Evolutionary conservation across 2,797 vertebrate species (phyloP), one percentile per base, ranked within the genome.

Genomic region (Salmo trutta): DNA sequence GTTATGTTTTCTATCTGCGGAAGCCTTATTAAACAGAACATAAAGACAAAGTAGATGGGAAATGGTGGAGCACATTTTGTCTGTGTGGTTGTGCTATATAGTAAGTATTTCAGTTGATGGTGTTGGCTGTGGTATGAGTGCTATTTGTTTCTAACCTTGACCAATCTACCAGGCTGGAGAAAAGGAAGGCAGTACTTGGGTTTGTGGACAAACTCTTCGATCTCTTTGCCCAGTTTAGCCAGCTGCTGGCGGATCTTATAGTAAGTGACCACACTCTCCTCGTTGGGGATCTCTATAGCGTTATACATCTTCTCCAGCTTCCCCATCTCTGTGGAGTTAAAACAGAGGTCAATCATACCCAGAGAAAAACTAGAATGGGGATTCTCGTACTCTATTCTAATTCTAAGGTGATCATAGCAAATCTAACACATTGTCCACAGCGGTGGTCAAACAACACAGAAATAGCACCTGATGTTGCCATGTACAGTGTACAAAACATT

Each of bases 211-310:
- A 97, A 99, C 74, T 98, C 97, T 86, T 98, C 97, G 70, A 99
- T 98, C 82, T 99, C 98, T 93, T 96, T 97, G 21, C 93, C 94
- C 80, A 99, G 90, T 81, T 97, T 98, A 90, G 95, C 96, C 83
- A 99, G 94, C 84, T 99, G 98, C 86, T 99, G 97, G 56, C 97
- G 91, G 87, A 99, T 98, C 90, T 98, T 99, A 77, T 97, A 99
- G 85, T 99, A 99, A 41, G 97, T 97, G 67, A 98, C 93, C 41
- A 97, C 97, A 8, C 91, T 95, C 85, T 99, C 97, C 86, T 99
- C 98, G 77, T 98, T 98, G 47, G 97, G 97, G 86, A 99, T 99
- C 77, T 94, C 92, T 74, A 98, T 97, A 82, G 92, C 85, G 77
- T 97, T 96, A 81, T 99, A 99, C 82, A 96, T 95, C 79, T 95